Conservation (phyloP, 2,797 vertebrate species). For the Sebastes dallii region DNA sequence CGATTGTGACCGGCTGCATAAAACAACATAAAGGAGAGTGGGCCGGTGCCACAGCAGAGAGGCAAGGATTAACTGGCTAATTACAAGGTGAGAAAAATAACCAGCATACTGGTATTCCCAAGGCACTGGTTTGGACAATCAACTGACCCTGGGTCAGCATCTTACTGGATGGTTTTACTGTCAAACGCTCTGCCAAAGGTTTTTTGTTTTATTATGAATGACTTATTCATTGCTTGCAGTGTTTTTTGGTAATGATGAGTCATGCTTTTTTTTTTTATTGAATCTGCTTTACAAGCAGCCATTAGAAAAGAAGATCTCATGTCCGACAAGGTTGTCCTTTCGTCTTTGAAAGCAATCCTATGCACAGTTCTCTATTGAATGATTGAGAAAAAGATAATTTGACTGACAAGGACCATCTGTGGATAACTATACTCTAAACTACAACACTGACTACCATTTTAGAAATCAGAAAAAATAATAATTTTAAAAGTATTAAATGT, state of each 20-base stretch:
- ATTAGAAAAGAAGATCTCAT: conserved; percentile 18
- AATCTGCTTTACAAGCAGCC: conserved; percentile 4
- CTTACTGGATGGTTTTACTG: conserved; percentile 5
- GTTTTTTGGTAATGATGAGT: conserved; percentile 22
- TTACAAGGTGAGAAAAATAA: conserved; percentile 8
- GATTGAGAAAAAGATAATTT: conserved; percentile 1
- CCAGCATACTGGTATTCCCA: not conserved
- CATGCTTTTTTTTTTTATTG: conserved; percentile 9
- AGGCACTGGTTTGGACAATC: conserved; percentile 9
- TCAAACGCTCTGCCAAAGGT: not conserved
- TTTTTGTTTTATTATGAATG: conserved; percentile 11
- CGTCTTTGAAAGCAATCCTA: conserved; percentile 9
- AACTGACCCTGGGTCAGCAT: conserved; percentile 13
- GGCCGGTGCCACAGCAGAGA: not conserved
- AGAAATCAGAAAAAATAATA: not conserved
- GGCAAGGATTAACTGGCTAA: conserved; percentile 9
- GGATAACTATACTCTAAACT: not conserved
- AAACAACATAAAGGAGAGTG: not conserved
- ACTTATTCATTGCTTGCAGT: conserved; percentile 7
- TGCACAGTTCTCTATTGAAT: not conserved
- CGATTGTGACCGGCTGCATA: conserved; percentile 2
- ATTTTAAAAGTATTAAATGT: not conserved
- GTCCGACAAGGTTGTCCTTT: conserved; percentile 1
- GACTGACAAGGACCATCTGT: not conserved
- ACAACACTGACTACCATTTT: not conserved